Conservation (phyloP, 1,140 invertebrate species). For the Lanistes nyassanus region DNA sequence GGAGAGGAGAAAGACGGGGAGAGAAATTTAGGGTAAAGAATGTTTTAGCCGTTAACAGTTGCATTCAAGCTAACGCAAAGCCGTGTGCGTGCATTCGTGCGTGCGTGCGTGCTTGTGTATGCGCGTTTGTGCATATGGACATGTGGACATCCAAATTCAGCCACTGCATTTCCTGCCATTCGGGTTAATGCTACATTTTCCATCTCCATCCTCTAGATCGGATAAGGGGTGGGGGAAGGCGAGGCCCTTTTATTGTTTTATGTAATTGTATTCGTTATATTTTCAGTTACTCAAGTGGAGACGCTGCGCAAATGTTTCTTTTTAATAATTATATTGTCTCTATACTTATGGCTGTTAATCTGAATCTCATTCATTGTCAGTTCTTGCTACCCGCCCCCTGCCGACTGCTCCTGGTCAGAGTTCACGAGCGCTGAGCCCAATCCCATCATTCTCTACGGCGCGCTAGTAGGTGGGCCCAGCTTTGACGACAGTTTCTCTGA, state of each 20-base stretch:
- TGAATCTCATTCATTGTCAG: constrained; percentile 33
- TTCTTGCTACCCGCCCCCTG: constrained; percentile 50
- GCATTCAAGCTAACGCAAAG: not conserved
- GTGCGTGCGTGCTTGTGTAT: constrained; percentile 7
- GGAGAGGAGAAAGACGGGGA: too few relatives aligned
- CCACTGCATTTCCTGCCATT: too few relatives aligned
- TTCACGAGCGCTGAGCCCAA: constrained; percentile 50
- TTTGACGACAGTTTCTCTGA: constrained; percentile 61
- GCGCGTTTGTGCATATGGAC: not conserved
- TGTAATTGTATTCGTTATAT: too few relatives aligned
- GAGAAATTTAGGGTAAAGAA: too few relatives aligned
- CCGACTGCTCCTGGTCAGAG: constrained; percentile 45
- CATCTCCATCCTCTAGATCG: not conserved
- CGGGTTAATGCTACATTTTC: not conserved
- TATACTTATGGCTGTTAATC: too few relatives aligned
- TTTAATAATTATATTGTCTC: too few relatives aligned
- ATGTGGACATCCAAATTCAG: not conserved
- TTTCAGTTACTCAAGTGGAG: too few relatives aligned
- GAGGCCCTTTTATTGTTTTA: too few relatives aligned
- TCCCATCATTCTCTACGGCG: constrained; percentile 65
- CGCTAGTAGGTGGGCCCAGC: constrained; percentile 67
- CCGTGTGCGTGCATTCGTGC: constrained; percentile 1
- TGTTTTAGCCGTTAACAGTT: too few relatives aligned
- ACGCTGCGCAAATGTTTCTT: too few relatives aligned
- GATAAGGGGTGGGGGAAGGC: too few relatives aligned